Conservation (phyloP, 2,113 vertebrate species). For the Cynopterus brachyotis region DNA sequence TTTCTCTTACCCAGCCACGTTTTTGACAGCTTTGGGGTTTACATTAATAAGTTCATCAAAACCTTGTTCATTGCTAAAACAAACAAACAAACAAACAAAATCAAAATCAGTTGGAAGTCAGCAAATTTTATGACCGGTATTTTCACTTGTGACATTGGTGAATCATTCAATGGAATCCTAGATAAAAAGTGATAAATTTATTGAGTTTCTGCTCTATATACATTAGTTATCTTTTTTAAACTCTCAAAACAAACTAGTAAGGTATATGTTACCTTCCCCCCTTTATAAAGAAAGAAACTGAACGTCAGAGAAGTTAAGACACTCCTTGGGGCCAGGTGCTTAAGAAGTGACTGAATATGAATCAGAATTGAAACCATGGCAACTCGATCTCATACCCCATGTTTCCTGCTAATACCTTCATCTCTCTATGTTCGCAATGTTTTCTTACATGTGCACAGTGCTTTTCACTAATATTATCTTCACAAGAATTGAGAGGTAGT, state of each 20-base stretch:
- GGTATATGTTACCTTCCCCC: background rate
- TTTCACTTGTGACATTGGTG: background rate
- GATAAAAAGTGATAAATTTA: background rate
- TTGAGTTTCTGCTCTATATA: background rate
- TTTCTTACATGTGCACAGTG: background rate
- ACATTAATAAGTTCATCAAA: slow-evolving; percentile 49
- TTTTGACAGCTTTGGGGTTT: slow-evolving; percentile 53
- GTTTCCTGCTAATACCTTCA: background rate
- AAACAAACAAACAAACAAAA: slow-evolving; percentile 43
- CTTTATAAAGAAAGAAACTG: background rate
- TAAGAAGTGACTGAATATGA: background rate
- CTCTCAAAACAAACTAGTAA: background rate
- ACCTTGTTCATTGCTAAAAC: slow-evolving; percentile 15
- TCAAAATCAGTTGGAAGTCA: slow-evolving; percentile 2
- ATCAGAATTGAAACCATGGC: background rate
- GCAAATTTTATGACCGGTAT: background rate
- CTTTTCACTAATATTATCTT: background rate
- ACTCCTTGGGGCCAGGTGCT: background rate
- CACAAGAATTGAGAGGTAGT: background rate
- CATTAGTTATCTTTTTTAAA: background rate
- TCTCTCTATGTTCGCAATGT: background rate
- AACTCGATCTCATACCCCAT: background rate
- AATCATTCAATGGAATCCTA: background rate
- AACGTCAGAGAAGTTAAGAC: background rate
- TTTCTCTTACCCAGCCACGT: slow-evolving; percentile 51